phyloP scores from a whole-genome alignment of 2,888 invertebrate genomes.

The Tenthredo scrophulariae region DNA sequence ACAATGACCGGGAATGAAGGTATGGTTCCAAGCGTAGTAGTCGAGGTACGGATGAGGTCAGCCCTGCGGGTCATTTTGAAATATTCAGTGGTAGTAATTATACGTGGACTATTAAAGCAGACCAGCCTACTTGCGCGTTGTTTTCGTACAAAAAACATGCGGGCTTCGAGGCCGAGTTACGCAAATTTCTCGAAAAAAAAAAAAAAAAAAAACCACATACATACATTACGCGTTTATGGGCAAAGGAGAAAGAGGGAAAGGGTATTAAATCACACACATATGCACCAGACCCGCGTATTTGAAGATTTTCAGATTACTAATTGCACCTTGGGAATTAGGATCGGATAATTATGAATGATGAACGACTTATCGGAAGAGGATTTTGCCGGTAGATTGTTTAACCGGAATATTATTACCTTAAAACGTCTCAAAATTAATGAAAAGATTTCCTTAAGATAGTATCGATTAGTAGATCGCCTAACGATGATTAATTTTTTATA shows the following conservation, averaged over 20 bases:
- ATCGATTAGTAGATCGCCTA: not conserved
- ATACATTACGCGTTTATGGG: constrained; percentile 7
- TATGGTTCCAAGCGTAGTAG: constrained; percentile 38
- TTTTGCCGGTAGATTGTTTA: not conserved
- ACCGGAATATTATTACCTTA: not conserved
- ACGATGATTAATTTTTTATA: constrained; percentile 28
- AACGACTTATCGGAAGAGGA: constrained; percentile 21
- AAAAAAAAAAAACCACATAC: constrained; percentile 30
- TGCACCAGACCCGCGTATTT: constrained; percentile 18
- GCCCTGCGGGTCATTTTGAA: constrained; percentile 54
- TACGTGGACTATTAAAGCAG: constrained; percentile 51
- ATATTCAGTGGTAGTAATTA: constrained; percentile 54
- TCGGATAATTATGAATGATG: constrained; percentile 27
- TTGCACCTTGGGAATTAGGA: constrained; percentile 17
- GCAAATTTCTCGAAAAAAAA: constrained; percentile 5
- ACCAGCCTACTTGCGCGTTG: constrained; percentile 42
- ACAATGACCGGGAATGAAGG: not conserved
- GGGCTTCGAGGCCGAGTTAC: constrained; percentile 33
- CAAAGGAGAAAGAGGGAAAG: not conserved
- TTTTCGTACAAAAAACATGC: constrained; percentile 40
- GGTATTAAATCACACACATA: constrained; percentile 9
- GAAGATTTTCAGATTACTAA: constrained; percentile 14
- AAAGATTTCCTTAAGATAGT: not conserved
- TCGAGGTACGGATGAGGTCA: constrained; percentile 47
- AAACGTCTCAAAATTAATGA: not conserved